Evolutionary conservation across 1,140 invertebrate genomes (phyloP).

Genomic region (Adoxophyes honmai): DNA sequence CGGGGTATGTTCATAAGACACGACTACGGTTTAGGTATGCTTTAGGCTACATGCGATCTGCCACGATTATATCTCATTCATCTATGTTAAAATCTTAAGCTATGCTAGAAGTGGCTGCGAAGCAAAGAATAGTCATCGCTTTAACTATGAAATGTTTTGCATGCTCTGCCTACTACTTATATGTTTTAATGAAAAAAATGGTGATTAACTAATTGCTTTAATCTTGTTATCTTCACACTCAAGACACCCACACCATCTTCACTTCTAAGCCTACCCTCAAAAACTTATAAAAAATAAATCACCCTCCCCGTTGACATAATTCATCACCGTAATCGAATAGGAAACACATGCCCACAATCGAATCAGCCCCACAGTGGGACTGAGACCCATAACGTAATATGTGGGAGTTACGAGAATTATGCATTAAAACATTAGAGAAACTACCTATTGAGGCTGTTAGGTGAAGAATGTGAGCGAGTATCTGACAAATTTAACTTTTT

Average conservation of each 20-base stretch:
- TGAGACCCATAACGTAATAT: too few relatives aligned
- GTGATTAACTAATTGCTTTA: neutral
- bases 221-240: neutral
- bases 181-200: neutral
- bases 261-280: neutral
- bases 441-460: neutral
- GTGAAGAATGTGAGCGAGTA: neutral
- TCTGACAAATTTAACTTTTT: too few relatives aligned
- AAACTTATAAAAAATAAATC: neutral
- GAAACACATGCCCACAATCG: neutral
- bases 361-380: too few relatives aligned
- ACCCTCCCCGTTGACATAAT: neutral
- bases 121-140: too few relatives aligned
- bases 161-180: too few relatives aligned
- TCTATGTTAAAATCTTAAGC: too few relatives aligned
- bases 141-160: too few relatives aligned
- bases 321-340: neutral
- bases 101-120: too few relatives aligned
- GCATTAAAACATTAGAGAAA: conserved; percentile 1
- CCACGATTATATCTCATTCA: too few relatives aligned
- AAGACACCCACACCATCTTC: neutral
- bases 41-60: too few relatives aligned
- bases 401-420: neutral
- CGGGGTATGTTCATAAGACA: too few relatives aligned
- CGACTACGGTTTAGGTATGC: too few relatives aligned